Evolutionary conservation across 1,140 invertebrate genomes (phyloP).

Genomic region (Ceratosolen fusciceps): DNA sequence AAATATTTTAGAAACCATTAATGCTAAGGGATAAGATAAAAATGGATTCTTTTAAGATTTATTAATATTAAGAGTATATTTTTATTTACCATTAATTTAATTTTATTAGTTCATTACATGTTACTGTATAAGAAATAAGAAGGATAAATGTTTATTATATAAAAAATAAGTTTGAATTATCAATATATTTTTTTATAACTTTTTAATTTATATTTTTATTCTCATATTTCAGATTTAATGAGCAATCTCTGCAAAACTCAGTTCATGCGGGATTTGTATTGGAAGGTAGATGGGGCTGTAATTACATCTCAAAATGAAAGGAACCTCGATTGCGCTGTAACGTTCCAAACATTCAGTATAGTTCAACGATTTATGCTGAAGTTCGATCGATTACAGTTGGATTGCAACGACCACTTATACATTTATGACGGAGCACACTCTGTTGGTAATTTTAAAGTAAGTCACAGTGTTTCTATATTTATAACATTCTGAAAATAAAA

Average conservation of each 20-base stretch:
- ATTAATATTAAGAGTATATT: no score
- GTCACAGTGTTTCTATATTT: background rate
- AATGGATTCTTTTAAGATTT: no score
- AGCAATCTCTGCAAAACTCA: constrained; percentile 88
- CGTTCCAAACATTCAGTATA: constrained; percentile 93
- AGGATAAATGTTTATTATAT: no score
- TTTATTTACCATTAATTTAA: no score
- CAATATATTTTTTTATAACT: background rate
- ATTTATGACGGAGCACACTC: constrained; percentile 94
- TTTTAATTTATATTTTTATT: constrained; percentile 44
- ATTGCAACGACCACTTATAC: constrained; percentile 93
- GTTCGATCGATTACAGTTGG: constrained; percentile 84
- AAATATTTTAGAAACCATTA: no score
- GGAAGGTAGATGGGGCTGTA: constrained; percentile 92
- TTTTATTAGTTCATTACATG: background rate
- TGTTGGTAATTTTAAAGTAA: constrained; percentile 87
- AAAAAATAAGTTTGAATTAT: no score
- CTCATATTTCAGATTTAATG: constrained; percentile 84
- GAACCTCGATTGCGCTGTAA: constrained; percentile 91
- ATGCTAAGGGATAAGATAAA: no score
- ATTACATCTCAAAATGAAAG: constrained; percentile 89
- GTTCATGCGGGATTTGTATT: constrained; percentile 87
- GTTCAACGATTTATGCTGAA: constrained; percentile 93
- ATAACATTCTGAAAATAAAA: background rate
- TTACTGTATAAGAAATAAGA: background rate